A percentile compares a stretch with the other conserved stretches of the same genome.
phyloP scores from a whole-genome alignment of 1,140 invertebrate species.

The Camponotus vicinus region DNA sequence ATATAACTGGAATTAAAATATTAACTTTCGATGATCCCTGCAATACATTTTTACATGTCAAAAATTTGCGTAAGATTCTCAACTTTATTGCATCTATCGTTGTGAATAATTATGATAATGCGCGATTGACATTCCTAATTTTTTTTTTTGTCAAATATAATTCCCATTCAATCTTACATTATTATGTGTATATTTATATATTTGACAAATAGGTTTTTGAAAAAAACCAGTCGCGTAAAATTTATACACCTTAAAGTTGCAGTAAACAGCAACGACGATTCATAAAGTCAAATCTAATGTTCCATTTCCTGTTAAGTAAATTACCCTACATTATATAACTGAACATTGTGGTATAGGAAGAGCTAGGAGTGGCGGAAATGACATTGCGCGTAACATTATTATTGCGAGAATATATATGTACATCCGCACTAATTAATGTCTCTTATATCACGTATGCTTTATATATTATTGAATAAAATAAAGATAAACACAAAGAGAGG shows the following conservation, averaged over 20 bases:
- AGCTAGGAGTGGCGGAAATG: constrained; percentile 53
- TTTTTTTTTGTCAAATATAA: neutral
- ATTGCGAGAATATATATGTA: constrained; percentile 39
- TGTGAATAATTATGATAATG: neutral
- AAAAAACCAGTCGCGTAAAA: constrained; percentile 1
- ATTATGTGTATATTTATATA: neutral
- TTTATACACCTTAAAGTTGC: constrained; percentile 7
- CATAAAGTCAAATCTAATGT: constrained; percentile 10
- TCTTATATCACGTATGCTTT: too few relatives aligned
- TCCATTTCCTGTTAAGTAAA: constrained; percentile 75
- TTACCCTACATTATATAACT: constrained; percentile 73
- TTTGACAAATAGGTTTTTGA: neutral
- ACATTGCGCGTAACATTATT: constrained; percentile 35
- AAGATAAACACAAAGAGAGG: neutral
- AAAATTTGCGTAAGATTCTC: neutral
- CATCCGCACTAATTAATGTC: neutral
- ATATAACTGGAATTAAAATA: neutral
- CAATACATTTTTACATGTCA: neutral
- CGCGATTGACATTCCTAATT: neutral
- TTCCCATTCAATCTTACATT: too few relatives aligned
- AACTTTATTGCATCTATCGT: neutral
- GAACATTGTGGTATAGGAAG: constrained; percentile 51
- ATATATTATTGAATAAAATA: too few relatives aligned
- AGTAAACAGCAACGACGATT: constrained; percentile 21
- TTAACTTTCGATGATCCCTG: neutral